Evolutionary conservation across 1,140 invertebrate genomes (phyloP).

Genomic region (Scaptomyza montana): DNA sequence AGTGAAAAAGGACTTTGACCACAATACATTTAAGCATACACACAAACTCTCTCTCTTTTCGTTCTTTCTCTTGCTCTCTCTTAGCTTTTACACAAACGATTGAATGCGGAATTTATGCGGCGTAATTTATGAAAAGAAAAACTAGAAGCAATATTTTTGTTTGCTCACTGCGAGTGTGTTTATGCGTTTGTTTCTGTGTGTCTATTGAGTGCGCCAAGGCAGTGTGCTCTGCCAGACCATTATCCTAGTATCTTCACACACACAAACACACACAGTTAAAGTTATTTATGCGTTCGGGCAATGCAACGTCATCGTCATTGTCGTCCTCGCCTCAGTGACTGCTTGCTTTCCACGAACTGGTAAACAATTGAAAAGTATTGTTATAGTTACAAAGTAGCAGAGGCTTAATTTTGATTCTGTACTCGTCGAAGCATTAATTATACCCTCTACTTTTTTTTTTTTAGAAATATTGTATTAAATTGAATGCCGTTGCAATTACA

Average conservation of each 20-base stretch:
- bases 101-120: slow-evolving; percentile 81
- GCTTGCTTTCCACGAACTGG: slow-evolving; percentile 34
- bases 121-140: slow-evolving; percentile 82
- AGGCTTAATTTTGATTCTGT: slow-evolving; percentile 11
- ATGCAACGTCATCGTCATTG: slow-evolving; percentile 53
- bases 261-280: slow-evolving; percentile 37
- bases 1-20: slow-evolving; percentile 32
- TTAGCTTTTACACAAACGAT: slow-evolving; percentile 78
- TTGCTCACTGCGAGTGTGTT: slow-evolving; percentile 17
- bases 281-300: slow-evolving; percentile 65
- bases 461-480: too few relatives aligned
- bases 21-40: neutral
- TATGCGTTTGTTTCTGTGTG: slow-evolving; percentile 19
- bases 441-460: too few relatives aligned
- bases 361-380: slow-evolving; percentile 55
- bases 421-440: neutral
- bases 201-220: slow-evolving; percentile 44
- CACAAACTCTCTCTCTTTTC: neutral
- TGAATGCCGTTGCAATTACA: too few relatives aligned
- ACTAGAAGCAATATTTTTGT: slow-evolving; percentile 78
- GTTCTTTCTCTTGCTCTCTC: slow-evolving; percentile 21
- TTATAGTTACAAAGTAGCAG: slow-evolving; percentile 42
- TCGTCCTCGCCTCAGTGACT: slow-evolving; percentile 32
- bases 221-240: slow-evolving; percentile 30
- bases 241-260: slow-evolving; percentile 16